Conservation (phyloP, 1,140 invertebrate species). For the Oncopodura yosiiana region DNA sequence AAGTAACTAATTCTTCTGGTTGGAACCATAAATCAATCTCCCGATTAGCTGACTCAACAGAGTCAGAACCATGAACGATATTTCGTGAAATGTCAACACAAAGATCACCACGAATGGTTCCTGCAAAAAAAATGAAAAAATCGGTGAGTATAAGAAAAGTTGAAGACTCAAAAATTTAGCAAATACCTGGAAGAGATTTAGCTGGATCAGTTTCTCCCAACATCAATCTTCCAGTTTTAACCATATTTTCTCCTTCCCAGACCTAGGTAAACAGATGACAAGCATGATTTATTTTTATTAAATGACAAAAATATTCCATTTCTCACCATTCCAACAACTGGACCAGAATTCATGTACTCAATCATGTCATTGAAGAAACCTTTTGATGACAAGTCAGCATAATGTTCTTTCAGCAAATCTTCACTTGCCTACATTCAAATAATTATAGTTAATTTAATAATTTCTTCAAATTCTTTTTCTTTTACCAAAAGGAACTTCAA, state of each 20-base stretch:
- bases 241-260: slow-evolving; percentile 90
- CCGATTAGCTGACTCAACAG: slow-evolving; percentile 88
- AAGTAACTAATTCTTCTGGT: slow-evolving; percentile 73
- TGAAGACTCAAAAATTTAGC: no score
- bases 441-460: background rate
- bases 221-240: slow-evolving; percentile 89
- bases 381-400: slow-evolving; percentile 71
- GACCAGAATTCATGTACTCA: slow-evolving; percentile 93
- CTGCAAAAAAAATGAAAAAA: slow-evolving; percentile 82
- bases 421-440: slow-evolving; percentile 52
- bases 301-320: no score
- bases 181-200: slow-evolving; percentile 63
- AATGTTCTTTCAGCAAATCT: slow-evolving; percentile 74
- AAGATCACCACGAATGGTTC: slow-evolving; percentile 90
- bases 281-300: no score
- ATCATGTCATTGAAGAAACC: slow-evolving; percentile 90
- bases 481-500: slow-evolving; percentile 73
- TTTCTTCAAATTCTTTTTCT: background rate
- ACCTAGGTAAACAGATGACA: no score
- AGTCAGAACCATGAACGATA: slow-evolving; percentile 90
- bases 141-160: no score
- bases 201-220: slow-evolving; percentile 93
- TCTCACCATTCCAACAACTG: slow-evolving; percentile 95
- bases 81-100: slow-evolving; percentile 90
- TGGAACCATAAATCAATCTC: slow-evolving; percentile 95